Base-by-base conservation (phyloP, 1,140 invertebrate species). In the Diorhabda sublineata region DNA sequence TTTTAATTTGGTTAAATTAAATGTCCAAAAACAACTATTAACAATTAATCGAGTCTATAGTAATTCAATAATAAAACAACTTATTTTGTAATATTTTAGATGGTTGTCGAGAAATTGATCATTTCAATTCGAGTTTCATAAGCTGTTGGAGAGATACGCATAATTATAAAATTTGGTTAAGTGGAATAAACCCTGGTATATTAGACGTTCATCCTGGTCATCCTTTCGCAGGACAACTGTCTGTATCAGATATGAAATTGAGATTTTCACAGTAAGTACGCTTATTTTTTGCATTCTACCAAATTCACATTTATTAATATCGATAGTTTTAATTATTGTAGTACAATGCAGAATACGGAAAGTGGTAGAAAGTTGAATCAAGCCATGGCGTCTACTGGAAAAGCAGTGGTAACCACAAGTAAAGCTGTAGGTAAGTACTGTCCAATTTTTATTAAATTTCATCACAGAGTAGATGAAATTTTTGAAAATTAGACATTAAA, bases 301-400 rank as follows among this genome's bases (percentile, higher is more conserved):
- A 4, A 52, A 3, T 52, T 52, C 8, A 52, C 6, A n/a, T 52
- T 52, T 8, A 4, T 52, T 52, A n/a, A 52, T 52, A 0, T 8
- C n/a, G 2, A 52, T 52, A 52, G 6, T 6, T 3, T 3, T 8
- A 52, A 52, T 66, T 56, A 77, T 86, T 86, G 42, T 77, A 98
- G 95, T 80, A 95, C 94, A 52, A 95, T 98, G 89, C 94, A 96
- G 75, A 96, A 91, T 77, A 94, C 93, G 45, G 96, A 98, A 82
- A 90, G 94, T 72, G 96, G 95, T 2, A 87, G 94, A 64, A 96
- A 96, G 82, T 86, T 98, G 44, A 96, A 96, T 80, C 93, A 96
- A 82, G 96, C 95, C 2, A 93, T 98, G 78, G 89, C 89, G 56
- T 93, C 90, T 61, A 98, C 96, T 2, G 93, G 94, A 61, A 88